Base-by-base conservation (phyloP, 92 coral and sea anemone species). In the Actinostola sp. region DNA sequence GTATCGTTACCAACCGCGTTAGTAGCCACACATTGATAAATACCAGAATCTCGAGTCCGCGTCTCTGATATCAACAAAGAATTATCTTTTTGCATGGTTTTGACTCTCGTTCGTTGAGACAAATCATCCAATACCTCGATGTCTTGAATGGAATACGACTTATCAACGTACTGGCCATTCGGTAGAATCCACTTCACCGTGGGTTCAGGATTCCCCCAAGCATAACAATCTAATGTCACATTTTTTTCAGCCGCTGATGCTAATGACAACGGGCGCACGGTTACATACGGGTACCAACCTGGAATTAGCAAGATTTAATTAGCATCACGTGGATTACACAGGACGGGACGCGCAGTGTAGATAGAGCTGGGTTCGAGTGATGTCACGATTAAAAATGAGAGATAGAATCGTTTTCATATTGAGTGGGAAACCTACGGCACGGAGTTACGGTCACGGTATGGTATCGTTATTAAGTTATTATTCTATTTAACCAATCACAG, bases 141-240 rank as follows among this genome's bases (percentile, higher is more conserved):
- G 41, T 79, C 87, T 28, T 34, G 38, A 25, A 55, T 45, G 21
- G 73, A 45, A 19, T 15, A 27, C 20, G 86, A 54, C 53, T 71
- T 34, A 30, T 72, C 83, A 15, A 90, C 70, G 36, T 33, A 20
- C 2, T 66, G 12, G 0, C 84, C 96, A 32, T 75, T 69, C 0
- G 96, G 89, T 27, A 81, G 39, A 10, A 68, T 51, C 96, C 96
- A 90, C 21, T 59, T 36, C 77, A 82, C 60, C 1, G 17, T 27
- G 0, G 92, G 92, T 38, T 29, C 55, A 21, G 96, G 91, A 24
- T 26, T 19, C 35, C 92, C 89, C 19, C 57, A 24, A 17, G 86
- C 75, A 45, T 32, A 43, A 62, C 96, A 90, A 2, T 63, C 36
- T 7, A 90, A 67, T n/a, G 92, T 90, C 61, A 86, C 74, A 79